These are phyloP conservation scores for Phlogophora meticulosa DNA, from an alignment of 2,888 invertebrate species.

Conservation along the genomic window DNA sequence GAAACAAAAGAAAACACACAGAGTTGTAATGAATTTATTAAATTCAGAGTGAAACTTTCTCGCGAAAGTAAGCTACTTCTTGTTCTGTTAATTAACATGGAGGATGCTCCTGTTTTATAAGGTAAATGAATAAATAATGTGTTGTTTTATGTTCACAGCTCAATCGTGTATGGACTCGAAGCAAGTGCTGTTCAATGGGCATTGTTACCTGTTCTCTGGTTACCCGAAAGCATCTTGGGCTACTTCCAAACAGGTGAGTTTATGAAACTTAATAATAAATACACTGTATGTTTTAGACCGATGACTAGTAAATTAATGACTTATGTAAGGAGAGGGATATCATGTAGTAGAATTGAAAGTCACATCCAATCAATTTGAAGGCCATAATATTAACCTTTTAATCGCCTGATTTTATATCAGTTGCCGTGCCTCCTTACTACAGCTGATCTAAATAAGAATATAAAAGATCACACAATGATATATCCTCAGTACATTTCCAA, in stretches of 20 bases:
- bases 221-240: slow-evolving; percentile 95
- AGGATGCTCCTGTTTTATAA: slow-evolving; percentile 12
- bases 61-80: slow-evolving; percentile 13
- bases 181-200: slow-evolving; percentile 93
- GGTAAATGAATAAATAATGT: not conserved
- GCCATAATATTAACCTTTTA: no score
- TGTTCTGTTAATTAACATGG: slow-evolving; percentile 28
- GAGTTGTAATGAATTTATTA: slow-evolving; percentile 40
- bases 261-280: not conserved
- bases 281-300: no score
- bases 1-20: slow-evolving; percentile 25
- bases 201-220: slow-evolving; percentile 94
- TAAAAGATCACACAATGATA: no score
- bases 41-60: slow-evolving; percentile 33
- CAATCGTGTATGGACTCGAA: slow-evolving; percentile 94
- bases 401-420: no score
- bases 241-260: slow-evolving; percentile 82
- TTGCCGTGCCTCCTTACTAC: no score
- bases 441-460: no score
- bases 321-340: no score
- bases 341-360: no score
- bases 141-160: slow-evolving; percentile 83
- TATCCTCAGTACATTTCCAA: no score
- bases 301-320: no score
- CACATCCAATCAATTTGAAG: no score